Evolutionary conservation across 2,888 invertebrate species (phyloP), one percentile per base, ranked within the genome.

Genomic region (Galeruca laticollis): DNA sequence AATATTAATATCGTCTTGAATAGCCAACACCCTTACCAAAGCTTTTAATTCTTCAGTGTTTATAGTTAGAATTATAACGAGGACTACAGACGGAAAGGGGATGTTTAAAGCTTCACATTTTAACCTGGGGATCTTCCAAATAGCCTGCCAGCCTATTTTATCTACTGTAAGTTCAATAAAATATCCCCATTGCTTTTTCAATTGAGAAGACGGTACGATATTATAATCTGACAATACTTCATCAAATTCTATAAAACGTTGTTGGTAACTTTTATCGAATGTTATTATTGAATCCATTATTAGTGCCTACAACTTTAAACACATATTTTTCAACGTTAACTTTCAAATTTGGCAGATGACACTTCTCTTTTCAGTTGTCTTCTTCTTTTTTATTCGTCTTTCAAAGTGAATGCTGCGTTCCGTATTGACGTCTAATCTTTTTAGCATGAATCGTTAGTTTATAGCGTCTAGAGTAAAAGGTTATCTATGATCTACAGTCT

Each of bases 51-150:
- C 86, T 56, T 86, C 83, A 75, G 87, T 89, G 76, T 90, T 87
- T 0, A 91, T 87, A 4, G 88, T 86, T 64, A 88, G 87, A 0
- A 91, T 88, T 18, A 89, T 86, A 6, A 91, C 87, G 13, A 89
- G 87, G 0, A 91, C 90, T 35, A 91, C 85, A 59, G 90, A 90
- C 0, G 92, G 92, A 82, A 89, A 92, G 75, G 89, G 87, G 13
- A 91, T 89, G 72, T 89, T 88, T 83, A 91, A 88, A 71, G 87
- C 87, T 78, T 90, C 90, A 78, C 92, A 92, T 43, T 88, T 89
- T 4, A 87, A 81, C 64, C 91, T 88, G 0, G 91, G 89, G 9
- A 92, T 87, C 82, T 91, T 92, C 92, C 92, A 92, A 9, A 92
- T 77, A 0, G 90, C 91, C 77, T 90, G 90, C 92, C 92, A 92